Evolutionary conservation across 2,888 invertebrate genomes (phyloP).

Genomic region (Itoplectis maculator): DNA sequence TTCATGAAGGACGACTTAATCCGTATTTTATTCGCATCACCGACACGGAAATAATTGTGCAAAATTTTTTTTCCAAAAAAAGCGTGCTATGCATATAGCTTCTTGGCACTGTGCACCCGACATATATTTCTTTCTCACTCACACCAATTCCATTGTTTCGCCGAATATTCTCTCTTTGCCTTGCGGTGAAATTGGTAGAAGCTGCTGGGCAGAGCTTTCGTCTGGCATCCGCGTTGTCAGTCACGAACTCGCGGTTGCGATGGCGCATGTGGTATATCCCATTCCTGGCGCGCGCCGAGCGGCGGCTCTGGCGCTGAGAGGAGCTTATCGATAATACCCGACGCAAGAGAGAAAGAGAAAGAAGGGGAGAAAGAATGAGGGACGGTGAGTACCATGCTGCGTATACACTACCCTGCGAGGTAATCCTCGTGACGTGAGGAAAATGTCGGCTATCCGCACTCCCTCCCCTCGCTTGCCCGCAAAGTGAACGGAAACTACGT

Average conservation of each 20-base stretch:
- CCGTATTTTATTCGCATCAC: not conserved
- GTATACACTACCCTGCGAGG: constrained; percentile 10
- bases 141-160: constrained; percentile 30
- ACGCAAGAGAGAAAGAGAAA: constrained; percentile 20
- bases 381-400: not conserved
- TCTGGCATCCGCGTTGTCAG: constrained; percentile 52
- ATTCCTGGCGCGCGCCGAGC: constrained; percentile 16
- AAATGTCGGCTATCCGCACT: constrained; percentile 52
- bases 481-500: constrained; percentile 51
- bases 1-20: not conserved
- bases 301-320: constrained; percentile 49
- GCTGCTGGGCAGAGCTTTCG: constrained; percentile 40
- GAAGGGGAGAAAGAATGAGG: too few relatives aligned
- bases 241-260: constrained; percentile 50
- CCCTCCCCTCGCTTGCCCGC: constrained; percentile 27
- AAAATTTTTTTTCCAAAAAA: too few relatives aligned
- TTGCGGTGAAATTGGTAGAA: constrained; percentile 47
- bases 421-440: constrained; percentile 63
- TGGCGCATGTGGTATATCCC: not conserved
- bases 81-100: too few relatives aligned
- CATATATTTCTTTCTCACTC: too few relatives aligned
- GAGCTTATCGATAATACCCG: constrained; percentile 62
- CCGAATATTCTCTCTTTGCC: constrained; percentile 22
- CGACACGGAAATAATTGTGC: too few relatives aligned
- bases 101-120: too few relatives aligned